These are phyloP conservation scores for Thalassophryne amazonica DNA, from an alignment of 2,797 vertebrate species.

Conservation along the genomic window DNA sequence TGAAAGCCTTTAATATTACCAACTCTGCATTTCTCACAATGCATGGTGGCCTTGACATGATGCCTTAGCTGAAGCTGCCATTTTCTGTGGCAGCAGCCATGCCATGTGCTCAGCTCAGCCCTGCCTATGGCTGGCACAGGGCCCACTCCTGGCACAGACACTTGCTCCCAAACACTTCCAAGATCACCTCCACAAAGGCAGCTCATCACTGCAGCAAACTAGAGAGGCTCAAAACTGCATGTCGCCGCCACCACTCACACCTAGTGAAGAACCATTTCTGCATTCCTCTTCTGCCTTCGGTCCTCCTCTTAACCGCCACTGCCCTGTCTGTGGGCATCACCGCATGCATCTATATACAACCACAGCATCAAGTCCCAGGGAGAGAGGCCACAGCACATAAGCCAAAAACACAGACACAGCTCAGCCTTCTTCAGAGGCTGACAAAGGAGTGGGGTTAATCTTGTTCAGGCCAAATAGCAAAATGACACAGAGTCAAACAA, in stretches of 20 bases:
- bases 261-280: slow-evolving; percentile 66
- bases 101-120: slow-evolving; percentile 68
- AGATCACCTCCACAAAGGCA: slow-evolving; percentile 68
- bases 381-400: slow-evolving; percentile 68
- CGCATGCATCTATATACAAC: slow-evolving; percentile 68
- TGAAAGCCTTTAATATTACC: slow-evolving; percentile 40
- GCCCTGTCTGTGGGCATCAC: slow-evolving; percentile 61
- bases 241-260: slow-evolving; percentile 56
- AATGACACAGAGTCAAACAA: slow-evolving; percentile 48
- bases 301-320: slow-evolving; percentile 37
- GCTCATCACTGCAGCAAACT: slow-evolving; percentile 35
- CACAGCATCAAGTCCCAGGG: slow-evolving; percentile 68
- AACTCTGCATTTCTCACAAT: slow-evolving; percentile 44
- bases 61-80: slow-evolving; percentile 59
- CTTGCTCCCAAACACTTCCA: slow-evolving; percentile 60
- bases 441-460: slow-evolving; percentile 60
- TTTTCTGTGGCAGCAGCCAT: slow-evolving; percentile 75
- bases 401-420: slow-evolving; percentile 74
- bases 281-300: slow-evolving; percentile 54
- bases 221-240: slow-evolving; percentile 29
- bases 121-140: slow-evolving; percentile 73
- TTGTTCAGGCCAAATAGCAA: slow-evolving; percentile 44
- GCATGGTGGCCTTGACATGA: slow-evolving; percentile 46
- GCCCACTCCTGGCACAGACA: slow-evolving; percentile 69
- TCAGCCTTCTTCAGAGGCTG: slow-evolving; percentile 71